Conservation (phyloP, 1,140 invertebrate genomes). For the Ephestia elutella region DNA sequence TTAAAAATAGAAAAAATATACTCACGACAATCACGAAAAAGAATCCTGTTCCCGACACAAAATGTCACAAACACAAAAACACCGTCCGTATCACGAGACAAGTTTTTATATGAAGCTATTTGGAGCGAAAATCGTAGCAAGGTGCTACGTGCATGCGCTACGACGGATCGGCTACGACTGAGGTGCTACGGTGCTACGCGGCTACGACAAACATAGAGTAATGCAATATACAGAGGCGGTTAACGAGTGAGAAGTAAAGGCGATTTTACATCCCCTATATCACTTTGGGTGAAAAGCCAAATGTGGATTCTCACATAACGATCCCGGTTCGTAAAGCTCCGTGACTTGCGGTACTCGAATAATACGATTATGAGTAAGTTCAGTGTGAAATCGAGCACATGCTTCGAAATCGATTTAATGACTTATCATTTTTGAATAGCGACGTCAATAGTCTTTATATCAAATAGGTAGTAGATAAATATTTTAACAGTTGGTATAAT, state of each 20-base stretch:
- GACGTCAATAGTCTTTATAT: neutral
- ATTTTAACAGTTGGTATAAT: neutral
- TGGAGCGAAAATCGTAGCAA: neutral
- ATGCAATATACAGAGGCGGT: conserved; percentile 5
- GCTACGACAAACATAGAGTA: conserved; percentile 5
- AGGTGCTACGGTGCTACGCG: neutral
- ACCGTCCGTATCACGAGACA: conserved; percentile 3
- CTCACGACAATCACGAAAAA: neutral
- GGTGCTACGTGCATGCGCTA: neutral
- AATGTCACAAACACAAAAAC: conserved; percentile 6
- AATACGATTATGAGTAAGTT: conserved; percentile 1
- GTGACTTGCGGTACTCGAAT: neutral
- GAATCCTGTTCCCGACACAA: neutral
- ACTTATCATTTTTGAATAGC: neutral
- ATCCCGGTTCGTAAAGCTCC: neutral
- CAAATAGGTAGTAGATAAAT: neutral
- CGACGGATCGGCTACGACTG: neutral
- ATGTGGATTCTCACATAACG: neutral
- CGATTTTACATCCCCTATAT: conserved; percentile 1
- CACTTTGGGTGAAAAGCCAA: neutral
- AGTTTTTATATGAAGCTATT: conserved; percentile 4
- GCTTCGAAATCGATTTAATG: conserved; percentile 3
- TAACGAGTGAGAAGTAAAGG: conserved; percentile 7
- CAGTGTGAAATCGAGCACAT: neutral
- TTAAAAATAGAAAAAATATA: neutral